Conservation (phyloP, 1,140 invertebrate species). For the Drosophila subobscura region DNA sequence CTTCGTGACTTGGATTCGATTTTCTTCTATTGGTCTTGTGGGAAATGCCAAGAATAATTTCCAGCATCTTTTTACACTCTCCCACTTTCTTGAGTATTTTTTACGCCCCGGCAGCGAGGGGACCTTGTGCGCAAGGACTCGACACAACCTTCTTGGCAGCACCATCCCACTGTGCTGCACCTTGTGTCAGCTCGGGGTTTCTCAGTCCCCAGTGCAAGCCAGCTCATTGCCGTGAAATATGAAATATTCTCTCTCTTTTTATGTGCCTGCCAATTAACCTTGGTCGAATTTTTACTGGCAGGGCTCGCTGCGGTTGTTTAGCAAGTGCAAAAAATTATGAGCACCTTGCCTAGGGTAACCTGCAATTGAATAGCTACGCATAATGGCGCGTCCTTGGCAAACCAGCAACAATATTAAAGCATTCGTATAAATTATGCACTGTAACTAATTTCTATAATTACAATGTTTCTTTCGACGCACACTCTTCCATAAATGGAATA, state of each 20-base stretch:
- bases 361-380: constrained; percentile 14
- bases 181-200: constrained; percentile 59
- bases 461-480: no score
- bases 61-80: constrained; percentile 52
- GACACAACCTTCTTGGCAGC: constrained; percentile 20
- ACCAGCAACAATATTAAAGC: no score
- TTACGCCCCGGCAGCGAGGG: constrained; percentile 14
- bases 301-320: constrained; percentile 27
- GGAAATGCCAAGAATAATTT: constrained; percentile 70
- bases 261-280: constrained; percentile 64
- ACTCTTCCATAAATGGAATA: no score
- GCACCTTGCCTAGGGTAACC: constrained; percentile 9
- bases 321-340: constrained; percentile 36
- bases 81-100: constrained; percentile 24
- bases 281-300: constrained; percentile 55
- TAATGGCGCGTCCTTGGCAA: constrained; percentile 26
- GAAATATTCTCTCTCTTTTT: constrained; percentile 54
- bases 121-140: constrained; percentile 4
- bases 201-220: constrained; percentile 44
- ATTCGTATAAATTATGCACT: no score
- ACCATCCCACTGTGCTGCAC: constrained; percentile 13
- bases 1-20: constrained; percentile 66
- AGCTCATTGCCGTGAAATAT: constrained; percentile 67
- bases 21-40: constrained; percentile 72
- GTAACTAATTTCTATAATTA: no score